These are phyloP conservation scores for Hemibagrus guttatus DNA, from an alignment of 2,797 vertebrate species.

Conservation along the genomic window DNA sequence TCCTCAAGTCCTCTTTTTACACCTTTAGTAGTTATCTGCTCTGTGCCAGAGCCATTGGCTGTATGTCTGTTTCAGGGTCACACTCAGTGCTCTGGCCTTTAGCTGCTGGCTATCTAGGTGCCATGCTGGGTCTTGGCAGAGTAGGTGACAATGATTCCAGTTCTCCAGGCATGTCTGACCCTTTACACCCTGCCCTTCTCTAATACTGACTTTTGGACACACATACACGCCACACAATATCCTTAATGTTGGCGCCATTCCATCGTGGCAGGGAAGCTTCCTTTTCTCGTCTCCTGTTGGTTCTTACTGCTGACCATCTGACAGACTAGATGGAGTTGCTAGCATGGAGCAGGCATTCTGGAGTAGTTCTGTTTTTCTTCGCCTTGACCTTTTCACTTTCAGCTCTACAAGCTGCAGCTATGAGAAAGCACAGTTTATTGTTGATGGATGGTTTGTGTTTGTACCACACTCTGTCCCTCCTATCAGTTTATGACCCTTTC, in stretches of 20 bases:
- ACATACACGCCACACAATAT: conserved; percentile 26
- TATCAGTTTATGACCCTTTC: conserved; percentile 3
- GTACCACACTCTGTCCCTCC: background rate
- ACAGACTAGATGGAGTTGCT: conserved; percentile 33
- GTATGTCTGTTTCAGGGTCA: conserved; percentile 33
- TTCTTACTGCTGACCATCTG: conserved; percentile 21
- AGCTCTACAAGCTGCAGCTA: conserved; percentile 36
- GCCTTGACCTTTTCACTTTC: conserved; percentile 43
- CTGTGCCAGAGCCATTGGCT: conserved; percentile 30
- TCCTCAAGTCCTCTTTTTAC: background rate
- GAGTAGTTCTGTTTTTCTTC: conserved; percentile 17
- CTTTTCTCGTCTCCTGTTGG: conserved; percentile 19
- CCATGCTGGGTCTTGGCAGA: conserved; percentile 46
- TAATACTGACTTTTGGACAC: conserved; percentile 20
- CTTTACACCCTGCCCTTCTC: conserved; percentile 11
- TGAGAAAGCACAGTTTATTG: conserved; percentile 14
- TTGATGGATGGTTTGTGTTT: conserved; percentile 43
- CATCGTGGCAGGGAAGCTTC: background rate
- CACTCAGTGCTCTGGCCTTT: conserved; percentile 37
- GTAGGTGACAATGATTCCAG: conserved; percentile 40
- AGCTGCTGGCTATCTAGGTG: conserved; percentile 29
- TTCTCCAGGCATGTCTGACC: conserved; percentile 23
- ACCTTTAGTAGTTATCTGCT: conserved; percentile 12
- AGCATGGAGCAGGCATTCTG: conserved; percentile 36
- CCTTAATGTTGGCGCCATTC: conserved; percentile 2